phyloP scores from a whole-genome alignment of 2,113 vertebrate species.

The Pyxicephalus adspersus region DNA sequence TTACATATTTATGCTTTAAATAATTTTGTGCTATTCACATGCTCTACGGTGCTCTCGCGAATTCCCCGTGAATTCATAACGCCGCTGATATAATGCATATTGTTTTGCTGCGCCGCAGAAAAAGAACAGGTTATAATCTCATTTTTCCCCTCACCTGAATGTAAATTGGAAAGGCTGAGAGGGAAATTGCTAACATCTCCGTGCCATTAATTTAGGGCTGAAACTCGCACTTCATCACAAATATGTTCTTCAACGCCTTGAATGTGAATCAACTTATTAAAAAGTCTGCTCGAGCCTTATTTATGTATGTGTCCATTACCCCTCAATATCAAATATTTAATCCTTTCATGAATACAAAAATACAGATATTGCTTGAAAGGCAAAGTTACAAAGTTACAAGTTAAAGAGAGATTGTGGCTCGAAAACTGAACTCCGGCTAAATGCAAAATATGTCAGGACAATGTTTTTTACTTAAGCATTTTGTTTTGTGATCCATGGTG shows the following conservation, averaged over 20 bases:
- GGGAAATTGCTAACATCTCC: conserved; percentile 17
- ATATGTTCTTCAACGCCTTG: not conserved
- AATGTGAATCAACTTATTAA: conserved; percentile 11
- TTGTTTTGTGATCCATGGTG: too few relatives aligned
- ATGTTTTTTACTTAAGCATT: too few relatives aligned
- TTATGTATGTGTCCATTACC: conserved; percentile 22
- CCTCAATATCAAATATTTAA: conserved; percentile 25
- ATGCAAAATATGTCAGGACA: too few relatives aligned
- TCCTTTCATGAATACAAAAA: not conserved
- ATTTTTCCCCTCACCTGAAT: conserved; percentile 50
- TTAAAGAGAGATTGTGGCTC: too few relatives aligned
- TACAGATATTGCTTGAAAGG: not conserved
- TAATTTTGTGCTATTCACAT: conserved; percentile 34
- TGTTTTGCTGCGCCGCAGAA: conserved; percentile 26
- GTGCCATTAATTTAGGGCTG: conserved; percentile 37
- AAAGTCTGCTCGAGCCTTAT: conserved; percentile 31
- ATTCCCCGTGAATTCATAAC: conserved; percentile 49
- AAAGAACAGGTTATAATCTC: conserved; percentile 40
- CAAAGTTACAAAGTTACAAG: not conserved
- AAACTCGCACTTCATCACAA: conserved; percentile 4
- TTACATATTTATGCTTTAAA: conserved; percentile 46
- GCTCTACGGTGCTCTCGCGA: conserved; percentile 9
- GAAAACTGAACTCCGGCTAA: too few relatives aligned
- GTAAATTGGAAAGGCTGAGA: conserved; percentile 46
- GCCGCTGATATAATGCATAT: conserved; percentile 43